Base-by-base conservation (phyloP, 2,888 invertebrate genomes). In the Tipula lateralis region DNA sequence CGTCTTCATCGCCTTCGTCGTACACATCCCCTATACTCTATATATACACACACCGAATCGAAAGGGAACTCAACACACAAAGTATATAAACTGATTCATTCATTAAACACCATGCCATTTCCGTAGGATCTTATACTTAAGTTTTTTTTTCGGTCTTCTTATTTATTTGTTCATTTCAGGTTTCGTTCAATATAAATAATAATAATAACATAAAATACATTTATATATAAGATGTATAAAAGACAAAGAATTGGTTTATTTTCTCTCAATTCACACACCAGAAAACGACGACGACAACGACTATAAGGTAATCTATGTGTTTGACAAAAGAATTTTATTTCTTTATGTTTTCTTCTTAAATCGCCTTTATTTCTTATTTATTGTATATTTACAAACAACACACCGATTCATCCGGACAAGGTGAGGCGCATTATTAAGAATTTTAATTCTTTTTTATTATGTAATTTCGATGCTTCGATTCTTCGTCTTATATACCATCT, bases 21-120 rank as follows among this genome's bases (percentile, higher is more conserved):
- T 12, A 9, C 12, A 36, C n/a, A n/a, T n/a, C n/a, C n/a, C n/a
- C n/a, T n/a, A n/a, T n/a, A n/a, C n/a, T n/a, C n/a, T 36, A 32
- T 32, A 32, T 32, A n/a, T 50, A 16, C 24, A n/a, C 9, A 66
- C 24, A 66, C 66, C 82, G n/a, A 82, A 29, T n/a, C 82, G 32
- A 82, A 82, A 82, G 32, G 82, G 29, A 82, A 32, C 32, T 32
- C 29, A 82, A 82, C 30, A 82, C 7, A 82, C 82, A 82, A 30
- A 30, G 30, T 16, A 82, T 16, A 30, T 16, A 82, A 30, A 82
- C 82, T 82, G 82, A 82, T 82, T 82, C 82, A 82, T 82, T 82
- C 82, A 82, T 82, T 82, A 82, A 29, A 29, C 82, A 82, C 82
- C 82, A 82, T 82, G 82, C 82, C 82, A 82, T 82, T 82, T 82